A percentile compares a stretch with the other conserved stretches of the same genome.
Evolutionary conservation across 2,797 vertebrate species (phyloP).

Genomic region (Neostethus bicornis): DNA sequence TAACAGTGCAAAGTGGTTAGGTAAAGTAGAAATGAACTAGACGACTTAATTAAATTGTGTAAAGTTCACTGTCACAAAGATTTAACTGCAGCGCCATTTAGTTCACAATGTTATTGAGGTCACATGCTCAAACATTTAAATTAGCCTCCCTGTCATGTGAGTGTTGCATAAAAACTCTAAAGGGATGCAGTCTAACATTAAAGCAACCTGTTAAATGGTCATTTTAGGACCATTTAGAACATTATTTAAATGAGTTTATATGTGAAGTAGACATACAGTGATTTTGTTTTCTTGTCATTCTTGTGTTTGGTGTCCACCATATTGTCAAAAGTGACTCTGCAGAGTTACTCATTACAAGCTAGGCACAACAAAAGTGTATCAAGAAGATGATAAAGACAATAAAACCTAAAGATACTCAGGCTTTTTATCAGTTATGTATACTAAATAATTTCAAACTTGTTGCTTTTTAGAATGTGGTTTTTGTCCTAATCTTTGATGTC

Average conservation of each 20-base stretch:
- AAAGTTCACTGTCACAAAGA: conserved; percentile 26
- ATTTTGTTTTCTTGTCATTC: conserved; percentile 1
- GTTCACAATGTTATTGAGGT: conserved; percentile 7
- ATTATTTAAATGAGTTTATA: too few species aligned
- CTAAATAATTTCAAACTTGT: conserved; percentile 41
- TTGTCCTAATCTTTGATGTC: conserved; percentile 50
- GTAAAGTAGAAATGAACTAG: conserved; percentile 17
- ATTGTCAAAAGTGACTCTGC: conserved; percentile 12
- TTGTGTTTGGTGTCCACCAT: conserved; percentile 1
- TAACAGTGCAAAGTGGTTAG: conserved; percentile 5
- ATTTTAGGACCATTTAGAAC: background rate
- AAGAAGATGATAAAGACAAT: too few species aligned
- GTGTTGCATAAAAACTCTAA: conserved; percentile 12
- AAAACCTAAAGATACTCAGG: too few species aligned
- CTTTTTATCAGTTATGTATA: conserved; percentile 37
- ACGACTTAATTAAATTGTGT: conserved; percentile 18
- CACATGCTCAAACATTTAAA: conserved; percentile 14
- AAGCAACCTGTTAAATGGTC: background rate
- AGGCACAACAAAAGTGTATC: too few species aligned
- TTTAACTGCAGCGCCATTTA: conserved; percentile 15
- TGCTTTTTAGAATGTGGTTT: conserved; percentile 26
- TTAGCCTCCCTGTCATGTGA: conserved; percentile 6
- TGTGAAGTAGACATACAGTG: too few species aligned
- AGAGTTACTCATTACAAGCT: conserved; percentile 27
- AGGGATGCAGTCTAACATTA: conserved; percentile 1